Evolutionary conservation across 2,113 vertebrate genomes (phyloP), one percentile per base, ranked within the genome.

Genomic region (Danionella cerebrum): DNA sequence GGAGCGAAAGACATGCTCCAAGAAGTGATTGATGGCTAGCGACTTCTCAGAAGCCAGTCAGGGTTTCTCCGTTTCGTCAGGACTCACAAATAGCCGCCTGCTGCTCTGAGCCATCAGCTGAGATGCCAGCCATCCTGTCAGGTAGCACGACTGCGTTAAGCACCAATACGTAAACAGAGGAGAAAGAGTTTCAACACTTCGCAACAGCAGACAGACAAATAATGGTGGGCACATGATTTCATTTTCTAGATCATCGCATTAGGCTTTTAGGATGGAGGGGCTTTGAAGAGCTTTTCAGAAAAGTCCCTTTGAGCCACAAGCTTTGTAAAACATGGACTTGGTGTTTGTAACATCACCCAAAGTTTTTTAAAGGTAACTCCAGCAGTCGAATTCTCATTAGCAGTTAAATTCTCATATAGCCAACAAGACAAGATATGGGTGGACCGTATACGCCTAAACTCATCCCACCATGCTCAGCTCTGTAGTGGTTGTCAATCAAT

Each of bases 61-160:
- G 64, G 59, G 75, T 79, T 80, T 73, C 16, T 51, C 82, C 60
- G 76, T 85, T 84, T 81, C 75, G 69, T 86, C 83, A 83, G 76
- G 58, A 64, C 71, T 73, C 83, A 70, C 70, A 87, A 88, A 89
- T 88, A 86, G 82, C 76, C 77, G 60, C 81, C 86, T 74, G 80
- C 84, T 86, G 86, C 81, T 87, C 12, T 47, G 54, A 82, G 69
- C 73, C 82, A 29, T 89, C 88, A 88, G 78, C 73, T 70, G 59
- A 70, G 70, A 59, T 3, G 51, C 67, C 69, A 68, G 38, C 63
- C 35, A 52, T 60, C 45, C 85, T 85, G 82, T 85, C 83, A 83
- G 75, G 36, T 55, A 33, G 59, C 35, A 8, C 36, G 67, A 39
- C 13, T 19, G 12, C 57, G 35, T 62, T 42, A 36, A 19, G 36